Conservation (phyloP, 2,797 vertebrate genomes). For the Valencia hispanica region DNA sequence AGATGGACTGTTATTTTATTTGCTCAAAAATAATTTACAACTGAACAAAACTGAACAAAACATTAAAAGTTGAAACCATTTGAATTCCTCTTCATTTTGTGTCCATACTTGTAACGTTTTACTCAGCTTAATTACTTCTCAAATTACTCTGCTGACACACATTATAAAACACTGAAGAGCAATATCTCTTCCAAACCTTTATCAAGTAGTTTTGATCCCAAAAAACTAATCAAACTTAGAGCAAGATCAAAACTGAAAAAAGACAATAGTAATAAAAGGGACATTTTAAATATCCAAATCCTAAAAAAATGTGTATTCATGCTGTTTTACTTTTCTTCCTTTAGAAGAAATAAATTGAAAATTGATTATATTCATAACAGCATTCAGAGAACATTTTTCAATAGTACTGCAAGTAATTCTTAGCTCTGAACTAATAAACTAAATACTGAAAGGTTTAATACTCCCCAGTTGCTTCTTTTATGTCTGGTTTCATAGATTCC, state of each 20-base stretch:
- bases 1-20: background rate
- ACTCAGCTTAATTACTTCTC: background rate
- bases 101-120: background rate
- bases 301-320: background rate
- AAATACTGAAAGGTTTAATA: background rate
- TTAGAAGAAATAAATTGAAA: background rate
- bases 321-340: background rate
- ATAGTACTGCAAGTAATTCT: background rate
- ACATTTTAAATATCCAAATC: background rate
- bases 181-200: background rate
- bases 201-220: background rate
- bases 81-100: background rate
- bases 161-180: background rate
- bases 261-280: background rate
- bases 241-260: background rate
- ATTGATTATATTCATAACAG: background rate
- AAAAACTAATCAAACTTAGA: background rate
- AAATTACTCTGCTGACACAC: background rate
- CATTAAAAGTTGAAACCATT: background rate
- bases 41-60: background rate
- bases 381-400: background rate
- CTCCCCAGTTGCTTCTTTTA: background rate
- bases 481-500: background rate
- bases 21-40: background rate
- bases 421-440: background rate